Conservation (phyloP, 2,113 vertebrate genomes). For the Tyrannus savana region DNA sequence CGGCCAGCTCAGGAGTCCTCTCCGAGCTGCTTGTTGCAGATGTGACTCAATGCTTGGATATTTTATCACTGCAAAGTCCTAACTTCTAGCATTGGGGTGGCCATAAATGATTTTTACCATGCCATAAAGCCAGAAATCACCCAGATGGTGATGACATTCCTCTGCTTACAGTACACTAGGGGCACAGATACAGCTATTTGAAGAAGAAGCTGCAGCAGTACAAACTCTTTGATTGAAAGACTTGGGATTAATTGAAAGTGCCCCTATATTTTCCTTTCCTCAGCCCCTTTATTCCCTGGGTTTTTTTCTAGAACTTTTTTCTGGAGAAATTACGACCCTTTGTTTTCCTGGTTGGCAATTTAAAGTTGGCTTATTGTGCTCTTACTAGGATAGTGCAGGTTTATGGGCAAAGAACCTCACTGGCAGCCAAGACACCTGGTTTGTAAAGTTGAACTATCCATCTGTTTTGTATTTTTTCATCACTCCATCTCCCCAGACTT, state of each 20-base stretch:
- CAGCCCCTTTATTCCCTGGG: background rate
- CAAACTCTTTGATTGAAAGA: conserved; percentile 30
- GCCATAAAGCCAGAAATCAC: conserved; percentile 61
- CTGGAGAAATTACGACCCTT: background rate
- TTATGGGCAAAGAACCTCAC: background rate
- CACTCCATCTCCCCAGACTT: background rate
- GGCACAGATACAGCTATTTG: background rate
- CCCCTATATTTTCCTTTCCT: conserved; percentile 18
- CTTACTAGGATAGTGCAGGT: background rate
- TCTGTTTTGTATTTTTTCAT: background rate
- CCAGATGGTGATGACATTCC: conserved; percentile 21
- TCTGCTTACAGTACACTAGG: conserved; percentile 34
- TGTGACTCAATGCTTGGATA: background rate
- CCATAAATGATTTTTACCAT: conserved; percentile 65
- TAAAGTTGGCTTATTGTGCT: background rate
- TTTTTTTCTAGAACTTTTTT: background rate
- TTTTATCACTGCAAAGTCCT: conserved; percentile 42
- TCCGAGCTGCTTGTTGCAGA: background rate
- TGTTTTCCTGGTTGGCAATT: background rate
- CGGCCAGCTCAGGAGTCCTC: background rate
- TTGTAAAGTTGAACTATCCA: background rate
- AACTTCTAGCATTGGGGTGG: background rate
- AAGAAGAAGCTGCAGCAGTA: background rate
- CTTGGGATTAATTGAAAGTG: conserved; percentile 34
- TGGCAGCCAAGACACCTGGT: background rate